Conservation (phyloP, 2,888 invertebrate species). For the Cerceris rybyensis region DNA sequence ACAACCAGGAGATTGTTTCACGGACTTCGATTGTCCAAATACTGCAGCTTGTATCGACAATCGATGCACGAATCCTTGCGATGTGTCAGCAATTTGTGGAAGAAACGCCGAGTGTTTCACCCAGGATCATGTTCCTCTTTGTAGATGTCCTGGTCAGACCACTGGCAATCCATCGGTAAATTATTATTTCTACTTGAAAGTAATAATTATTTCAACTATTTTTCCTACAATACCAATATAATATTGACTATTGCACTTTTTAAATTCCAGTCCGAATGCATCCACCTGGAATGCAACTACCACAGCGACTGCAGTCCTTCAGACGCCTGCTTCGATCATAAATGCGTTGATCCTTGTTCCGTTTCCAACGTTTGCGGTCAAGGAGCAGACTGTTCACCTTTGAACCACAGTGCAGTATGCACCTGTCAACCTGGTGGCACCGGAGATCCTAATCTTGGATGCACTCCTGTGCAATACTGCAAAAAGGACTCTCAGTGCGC, state of each 20-base stretch:
- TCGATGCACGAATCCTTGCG: constrained; percentile 91
- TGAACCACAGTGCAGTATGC: constrained; percentile 91
- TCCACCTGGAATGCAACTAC: constrained; percentile 89
- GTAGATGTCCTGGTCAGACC: constrained; percentile 89
- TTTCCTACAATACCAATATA: neutral
- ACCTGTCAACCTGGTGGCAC: constrained; percentile 92
- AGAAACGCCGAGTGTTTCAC: constrained; percentile 89
- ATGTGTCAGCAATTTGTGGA: constrained; percentile 87
- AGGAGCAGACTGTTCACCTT: constrained; percentile 89
- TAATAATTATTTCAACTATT: neutral
- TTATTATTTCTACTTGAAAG: neutral
- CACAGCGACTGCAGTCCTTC: constrained; percentile 89
- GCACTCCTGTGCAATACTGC: constrained; percentile 92
- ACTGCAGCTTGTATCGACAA: constrained; percentile 89
- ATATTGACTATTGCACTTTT: neutral
- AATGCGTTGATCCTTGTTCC: constrained; percentile 92
- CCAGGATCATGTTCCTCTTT: constrained; percentile 87
- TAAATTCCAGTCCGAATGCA: constrained; percentile 84
- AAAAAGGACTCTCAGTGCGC: constrained; percentile 91
- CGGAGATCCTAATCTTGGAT: constrained; percentile 93
- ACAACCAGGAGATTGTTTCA: constrained; percentile 91
- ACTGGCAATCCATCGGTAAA: constrained; percentile 87
- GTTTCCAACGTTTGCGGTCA: constrained; percentile 92
- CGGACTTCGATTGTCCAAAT: constrained; percentile 90
- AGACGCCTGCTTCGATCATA: constrained; percentile 90